phyloP scores from a whole-genome alignment of 2,797 vertebrate genomes.

The Tympanoctomys barrerae region DNA sequence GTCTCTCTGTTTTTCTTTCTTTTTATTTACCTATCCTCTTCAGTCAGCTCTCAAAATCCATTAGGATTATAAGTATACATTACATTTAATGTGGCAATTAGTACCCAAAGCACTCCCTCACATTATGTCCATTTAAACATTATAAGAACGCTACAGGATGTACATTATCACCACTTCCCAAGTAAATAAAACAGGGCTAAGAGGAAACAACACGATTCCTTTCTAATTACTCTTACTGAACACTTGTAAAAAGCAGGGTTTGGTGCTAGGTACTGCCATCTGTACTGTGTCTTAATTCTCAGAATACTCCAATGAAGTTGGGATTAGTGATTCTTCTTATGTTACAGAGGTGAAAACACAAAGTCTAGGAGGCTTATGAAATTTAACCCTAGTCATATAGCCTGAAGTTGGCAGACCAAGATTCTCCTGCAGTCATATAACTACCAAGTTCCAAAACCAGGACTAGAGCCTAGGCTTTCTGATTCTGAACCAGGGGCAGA shows the following conservation, averaged over 20 bases:
- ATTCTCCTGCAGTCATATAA: not conserved
- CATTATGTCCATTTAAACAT: not conserved
- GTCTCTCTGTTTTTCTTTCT: not conserved
- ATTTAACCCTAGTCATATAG: not conserved
- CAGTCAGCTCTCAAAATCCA: slow-evolving; percentile 38
- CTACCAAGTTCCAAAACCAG: not conserved
- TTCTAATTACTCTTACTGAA: not conserved
- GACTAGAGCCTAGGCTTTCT: not conserved
- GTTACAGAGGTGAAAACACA: not conserved
- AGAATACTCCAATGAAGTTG: not conserved
- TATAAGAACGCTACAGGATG: not conserved
- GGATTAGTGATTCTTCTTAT: not conserved
- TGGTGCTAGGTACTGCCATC: not conserved
- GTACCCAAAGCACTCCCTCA: not conserved
- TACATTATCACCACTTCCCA: slow-evolving; percentile 10
- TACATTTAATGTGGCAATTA: slow-evolving; percentile 41
- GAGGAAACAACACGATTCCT: not conserved
- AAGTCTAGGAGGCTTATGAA: not conserved
- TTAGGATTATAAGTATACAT: slow-evolving; percentile 37
- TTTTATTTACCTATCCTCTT: not conserved
- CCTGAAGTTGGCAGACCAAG: not conserved
- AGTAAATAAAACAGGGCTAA: slow-evolving; percentile 33
- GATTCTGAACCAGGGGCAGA: slow-evolving; percentile 1
- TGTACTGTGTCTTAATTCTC: not conserved
- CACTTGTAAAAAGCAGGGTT: not conserved